These are phyloP conservation scores for Zoanthus sansibaricus DNA, from an alignment of 92 coral and sea anemone species.

Conservation along the genomic window DNA sequence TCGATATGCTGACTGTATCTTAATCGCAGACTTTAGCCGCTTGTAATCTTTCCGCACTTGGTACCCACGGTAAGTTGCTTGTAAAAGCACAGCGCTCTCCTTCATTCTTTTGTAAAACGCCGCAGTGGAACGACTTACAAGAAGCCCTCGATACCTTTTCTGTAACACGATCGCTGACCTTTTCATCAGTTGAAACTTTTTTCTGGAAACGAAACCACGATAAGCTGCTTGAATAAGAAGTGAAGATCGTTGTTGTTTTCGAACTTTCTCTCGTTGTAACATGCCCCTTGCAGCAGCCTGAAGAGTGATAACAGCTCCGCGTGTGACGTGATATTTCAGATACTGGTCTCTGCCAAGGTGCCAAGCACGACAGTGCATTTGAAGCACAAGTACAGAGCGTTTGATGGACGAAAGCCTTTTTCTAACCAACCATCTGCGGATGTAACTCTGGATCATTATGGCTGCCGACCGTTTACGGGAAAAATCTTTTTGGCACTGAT, in stretches of 20 bases:
- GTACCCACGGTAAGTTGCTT: constrained; percentile 64
- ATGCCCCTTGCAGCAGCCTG: constrained; percentile 66
- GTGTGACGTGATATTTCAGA: constrained; percentile 42
- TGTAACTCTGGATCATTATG: constrained; percentile 47
- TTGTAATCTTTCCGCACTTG: constrained; percentile 51
- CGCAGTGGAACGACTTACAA: constrained; percentile 55
- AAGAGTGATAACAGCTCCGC: constrained; percentile 56
- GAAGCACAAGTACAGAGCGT: constrained; percentile 46
- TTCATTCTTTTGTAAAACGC: constrained; percentile 52
- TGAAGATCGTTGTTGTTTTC: constrained; percentile 53
- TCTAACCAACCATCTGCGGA: constrained; percentile 48
- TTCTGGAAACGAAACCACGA: constrained; percentile 47
- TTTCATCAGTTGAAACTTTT: constrained; percentile 40
- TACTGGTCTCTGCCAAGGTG: constrained; percentile 42
- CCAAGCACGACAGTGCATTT: constrained; percentile 54
- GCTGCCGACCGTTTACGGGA: constrained; percentile 61
- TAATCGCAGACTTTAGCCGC: constrained; percentile 52
- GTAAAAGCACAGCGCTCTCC: constrained; percentile 39
- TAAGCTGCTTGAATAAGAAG: constrained; percentile 66
- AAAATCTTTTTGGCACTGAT: constrained; percentile 39
- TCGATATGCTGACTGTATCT: constrained; percentile 75
- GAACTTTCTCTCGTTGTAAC: constrained; percentile 39
- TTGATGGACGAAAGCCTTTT: constrained; percentile 41
- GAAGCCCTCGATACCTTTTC: constrained; percentile 70
- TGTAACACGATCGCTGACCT: constrained; percentile 56